Evolutionary conservation across 92 coral and sea anemone species (phyloP), one percentile per base, ranked within the genome.

Genomic region (Phymanthus crucifer): DNA sequence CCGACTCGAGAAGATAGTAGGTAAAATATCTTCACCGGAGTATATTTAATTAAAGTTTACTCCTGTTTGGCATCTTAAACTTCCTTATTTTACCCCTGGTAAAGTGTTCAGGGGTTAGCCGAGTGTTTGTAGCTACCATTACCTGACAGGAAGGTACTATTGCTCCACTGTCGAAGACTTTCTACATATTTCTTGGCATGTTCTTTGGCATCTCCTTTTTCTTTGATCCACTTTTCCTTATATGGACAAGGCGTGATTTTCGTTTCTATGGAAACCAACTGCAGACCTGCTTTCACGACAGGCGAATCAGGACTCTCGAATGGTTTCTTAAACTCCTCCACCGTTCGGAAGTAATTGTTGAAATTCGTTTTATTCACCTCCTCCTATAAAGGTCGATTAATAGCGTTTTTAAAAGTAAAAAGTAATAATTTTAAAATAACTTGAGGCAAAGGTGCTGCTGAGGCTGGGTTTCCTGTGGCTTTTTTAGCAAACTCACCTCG

Each of bases 151-250:
- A 77, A 91, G 1, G 88, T 88, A 26, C 87, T 74, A 46, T 88
- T 91, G 48, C 90, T 91, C 95, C 95, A 91, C 12, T 88, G 75
- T 26, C 95, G 90, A 17, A 86, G 72, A 43, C 86, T 88, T 0
- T 88, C 88, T 29, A 91, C 26, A 56, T 72, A 91, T 84, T 92
- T 83, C 43, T 82, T 78, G 19, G 95, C 95, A 52, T 88, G 90
- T 66, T 69, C 82, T 21, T 76, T 80, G 50, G 95, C 84, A 34
- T 91, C 90, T 21, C 95, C 95, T 17, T 87, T 78, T 58, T 76
- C 85, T 85, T 79, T 85, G 61, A 85, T 46, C 95, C 95, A 91
- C 58, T 89, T 91, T 57, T 81, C 81, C 17, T 78, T 73, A 27
- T 85, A 89, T 26, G 92, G 93, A 66, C 95, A 91, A 2, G 67